These are phyloP conservation scores for Vulpes vulpes DNA, from an alignment of 2,113 vertebrate genomes.

Conservation along the genomic window DNA sequence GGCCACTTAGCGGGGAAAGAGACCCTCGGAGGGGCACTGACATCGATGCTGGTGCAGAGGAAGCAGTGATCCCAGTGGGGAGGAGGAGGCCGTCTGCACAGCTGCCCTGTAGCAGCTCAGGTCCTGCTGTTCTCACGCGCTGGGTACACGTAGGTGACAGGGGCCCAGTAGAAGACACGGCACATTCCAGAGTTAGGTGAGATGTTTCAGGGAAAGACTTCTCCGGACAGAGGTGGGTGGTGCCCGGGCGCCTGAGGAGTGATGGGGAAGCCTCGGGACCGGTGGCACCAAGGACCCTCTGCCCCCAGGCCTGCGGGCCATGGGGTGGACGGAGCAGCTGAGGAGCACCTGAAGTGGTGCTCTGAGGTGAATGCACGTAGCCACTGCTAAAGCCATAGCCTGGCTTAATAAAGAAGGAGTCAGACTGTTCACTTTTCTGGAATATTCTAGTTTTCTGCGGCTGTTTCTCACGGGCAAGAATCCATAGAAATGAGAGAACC, in stretches of 20 bases:
- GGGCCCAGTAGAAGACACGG: fast-evolving
- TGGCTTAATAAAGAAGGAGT: neutral
- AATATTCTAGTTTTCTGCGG: neutral
- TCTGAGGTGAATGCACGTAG: neutral
- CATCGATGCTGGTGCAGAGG: fast-evolving
- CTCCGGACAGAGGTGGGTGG: neutral
- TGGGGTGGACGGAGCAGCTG: fast-evolving
- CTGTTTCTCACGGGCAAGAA: neutral
- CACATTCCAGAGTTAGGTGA: neutral
- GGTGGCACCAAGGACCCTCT: neutral
- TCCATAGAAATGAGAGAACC: neutral
- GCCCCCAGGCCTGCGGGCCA: neutral
- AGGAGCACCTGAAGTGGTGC: neutral
- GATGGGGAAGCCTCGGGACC: neutral
- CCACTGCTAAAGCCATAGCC: too few relatives aligned
- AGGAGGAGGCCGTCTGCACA: neutral
- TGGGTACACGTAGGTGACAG: fast-evolving
- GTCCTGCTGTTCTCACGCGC: neutral
- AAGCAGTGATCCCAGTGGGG: fast-evolving
- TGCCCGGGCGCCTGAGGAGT: neutral
- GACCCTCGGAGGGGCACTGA: neutral
- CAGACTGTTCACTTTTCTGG: neutral
- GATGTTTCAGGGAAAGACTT: neutral
- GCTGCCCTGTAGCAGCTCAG: too few relatives aligned
- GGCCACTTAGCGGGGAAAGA: neutral